phyloP scores from a whole-genome alignment of 2,888 invertebrate species.

The Rhagonycha fulva region DNA sequence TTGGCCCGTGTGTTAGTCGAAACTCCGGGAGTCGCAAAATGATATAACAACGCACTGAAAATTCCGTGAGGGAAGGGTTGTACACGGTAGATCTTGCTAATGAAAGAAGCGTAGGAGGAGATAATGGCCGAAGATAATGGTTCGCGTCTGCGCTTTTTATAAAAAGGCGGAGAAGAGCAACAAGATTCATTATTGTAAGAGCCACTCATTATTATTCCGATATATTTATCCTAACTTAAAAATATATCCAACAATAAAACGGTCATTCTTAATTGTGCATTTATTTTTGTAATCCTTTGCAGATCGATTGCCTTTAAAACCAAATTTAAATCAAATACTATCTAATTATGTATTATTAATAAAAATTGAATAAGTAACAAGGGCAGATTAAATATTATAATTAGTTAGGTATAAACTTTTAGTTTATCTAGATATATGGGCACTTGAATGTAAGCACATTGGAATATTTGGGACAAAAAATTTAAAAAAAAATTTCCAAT shows the following conservation, averaged over 20 bases:
- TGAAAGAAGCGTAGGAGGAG: slow-evolving; percentile 52
- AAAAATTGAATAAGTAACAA: too few relatives aligned
- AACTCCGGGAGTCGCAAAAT: slow-evolving; percentile 12
- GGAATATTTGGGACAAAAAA: too few relatives aligned
- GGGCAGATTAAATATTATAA: too few relatives aligned
- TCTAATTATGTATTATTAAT: too few relatives aligned
- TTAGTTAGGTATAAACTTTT: too few relatives aligned
- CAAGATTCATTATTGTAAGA: slow-evolving; percentile 27
- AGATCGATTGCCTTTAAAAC: background rate
- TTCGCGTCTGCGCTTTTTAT: slow-evolving; percentile 49
- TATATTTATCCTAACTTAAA: slow-evolving; percentile 20
- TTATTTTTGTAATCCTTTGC: background rate
- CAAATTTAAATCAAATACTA: too few relatives aligned
- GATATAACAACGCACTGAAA: slow-evolving; percentile 56
- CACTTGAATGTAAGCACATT: too few relatives aligned
- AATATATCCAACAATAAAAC: slow-evolving; percentile 23
- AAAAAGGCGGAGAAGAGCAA: slow-evolving; percentile 43
- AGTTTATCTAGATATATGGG: too few relatives aligned
- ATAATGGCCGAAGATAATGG: slow-evolving; percentile 53
- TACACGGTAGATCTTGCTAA: slow-evolving; percentile 46
- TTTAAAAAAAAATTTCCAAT: too few relatives aligned
- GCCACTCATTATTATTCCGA: slow-evolving; percentile 27
- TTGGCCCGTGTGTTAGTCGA: background rate
- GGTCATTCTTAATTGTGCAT: background rate
- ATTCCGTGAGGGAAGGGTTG: slow-evolving; percentile 42